Evolutionary conservation across 2,888 invertebrate genomes (phyloP).

Genomic region (Ischnus inquisitorius): DNA sequence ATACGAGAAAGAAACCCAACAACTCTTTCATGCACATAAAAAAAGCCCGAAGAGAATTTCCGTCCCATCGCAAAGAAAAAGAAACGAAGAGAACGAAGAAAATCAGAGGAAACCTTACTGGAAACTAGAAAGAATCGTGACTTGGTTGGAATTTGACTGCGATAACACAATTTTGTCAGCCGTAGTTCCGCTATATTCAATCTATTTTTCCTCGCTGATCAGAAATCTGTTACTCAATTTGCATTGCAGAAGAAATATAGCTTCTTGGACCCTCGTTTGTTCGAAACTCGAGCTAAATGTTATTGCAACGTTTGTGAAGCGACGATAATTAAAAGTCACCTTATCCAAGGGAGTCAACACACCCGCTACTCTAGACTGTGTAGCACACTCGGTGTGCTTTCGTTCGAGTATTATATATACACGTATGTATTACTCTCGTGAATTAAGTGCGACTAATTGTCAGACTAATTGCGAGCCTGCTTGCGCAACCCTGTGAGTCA

Average conservation of each 20-base stretch:
- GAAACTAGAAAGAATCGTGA: too few species aligned
- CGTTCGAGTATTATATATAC: constrained; percentile 1
- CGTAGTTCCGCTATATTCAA: too few species aligned
- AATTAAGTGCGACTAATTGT: constrained; percentile 35
- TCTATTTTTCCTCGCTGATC: neutral
- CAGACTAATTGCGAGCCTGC: constrained; percentile 35
- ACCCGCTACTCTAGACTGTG: neutral
- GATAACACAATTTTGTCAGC: neutral
- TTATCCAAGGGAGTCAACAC: neutral
- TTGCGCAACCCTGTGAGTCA: constrained; percentile 32
- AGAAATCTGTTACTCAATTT: neutral
- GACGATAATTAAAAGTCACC: neutral
- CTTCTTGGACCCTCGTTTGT: neutral
- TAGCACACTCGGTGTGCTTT: neutral
- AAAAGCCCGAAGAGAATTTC: too few species aligned
- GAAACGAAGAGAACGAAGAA: too few species aligned
- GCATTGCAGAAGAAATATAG: neutral
- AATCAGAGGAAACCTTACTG: too few species aligned
- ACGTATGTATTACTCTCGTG: constrained; percentile 5
- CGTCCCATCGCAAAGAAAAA: too few species aligned
- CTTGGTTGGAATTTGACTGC: too few species aligned
- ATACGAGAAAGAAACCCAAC: constrained; percentile 40
- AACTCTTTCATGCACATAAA: neutral
- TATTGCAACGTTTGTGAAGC: neutral
- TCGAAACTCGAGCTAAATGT: neutral